Evolutionary conservation across 2,797 vertebrate genomes (phyloP), one percentile per base, ranked within the genome.

Genomic region (Danio albolineatus): DNA sequence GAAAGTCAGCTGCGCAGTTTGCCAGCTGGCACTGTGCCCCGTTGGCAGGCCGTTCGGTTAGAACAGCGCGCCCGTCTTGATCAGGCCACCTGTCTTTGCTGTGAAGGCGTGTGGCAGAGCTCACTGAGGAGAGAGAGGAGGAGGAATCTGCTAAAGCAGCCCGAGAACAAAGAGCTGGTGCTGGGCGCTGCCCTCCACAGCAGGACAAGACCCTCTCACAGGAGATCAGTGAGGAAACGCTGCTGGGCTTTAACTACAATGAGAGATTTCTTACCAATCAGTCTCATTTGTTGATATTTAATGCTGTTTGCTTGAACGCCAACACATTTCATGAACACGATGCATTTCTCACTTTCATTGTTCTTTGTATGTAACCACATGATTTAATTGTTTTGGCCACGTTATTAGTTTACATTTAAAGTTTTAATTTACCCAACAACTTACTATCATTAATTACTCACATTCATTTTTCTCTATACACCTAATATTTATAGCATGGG

Each of bases 11-110:
- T 90, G 87, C 85, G 72, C 75, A 60, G 43, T 7, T 80, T 86
- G 92, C 92, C 92, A 94, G 87, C 88, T 94, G 93, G 92, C 92
- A 84, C 46, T 0, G 61, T 82, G 89, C 90, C 90, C 76, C 65
- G 10, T 61, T 78, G 56, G 84, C 86, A 93, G 92, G 92, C 90
- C 89, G 79, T 70, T 80, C 73, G 79, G 65, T 88, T 86, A 84
- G 82, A 62, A 89, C 89, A 74, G 84, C 81, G 81, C 89, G 90
- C 90, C 91, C 84, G 76, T 87, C 91, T 89, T 86, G 86, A 89
- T 90, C 89, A 85, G 87, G 86, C 94, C 93, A 94, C 94, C 94
- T 94, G 93, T 93, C 93, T 92, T 87, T 85, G 89, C 88, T 85
- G 88, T 91, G 90, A 89, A 91, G 91, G 90, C 91, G 89, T 92